Base-by-base conservation (phyloP, 2,888 invertebrate species). In the Scaptomyza flava region DNA sequence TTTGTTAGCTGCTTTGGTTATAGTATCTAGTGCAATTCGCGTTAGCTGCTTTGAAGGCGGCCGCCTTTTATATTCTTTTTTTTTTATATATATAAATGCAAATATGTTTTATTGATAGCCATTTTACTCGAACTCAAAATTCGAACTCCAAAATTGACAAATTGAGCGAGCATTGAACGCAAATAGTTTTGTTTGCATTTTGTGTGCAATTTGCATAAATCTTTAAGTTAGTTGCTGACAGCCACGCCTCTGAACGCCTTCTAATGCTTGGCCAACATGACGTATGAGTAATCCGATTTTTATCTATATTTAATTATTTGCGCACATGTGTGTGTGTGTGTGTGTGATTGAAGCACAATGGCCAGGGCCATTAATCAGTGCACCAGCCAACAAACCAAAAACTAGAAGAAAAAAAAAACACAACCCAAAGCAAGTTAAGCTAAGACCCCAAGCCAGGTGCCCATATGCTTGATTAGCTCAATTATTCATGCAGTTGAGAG, bases 231-330 rank as follows among this genome's bases (percentile, higher is more conserved):
- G 34, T 46, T 64, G 84, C 78, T 84, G 87, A 81, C 87, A 87
- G 79, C 60, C 72, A 62, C 77, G 81, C 77, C 77, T 41, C 77
- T 30, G 12, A n/a, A 34, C 34, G 38, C 30, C 33, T 58, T 48
- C 47, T 42, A 60, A 17, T 58, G 50, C 7, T 23, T 47, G 56
- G 59, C 14, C 75, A 34, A 72, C 77, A 66, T 77, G 72, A 63
- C 70, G 65, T 84, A 81, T 74, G 81, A 87, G 87, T 84, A 87
- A 81, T 81, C 81, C 71, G 81, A 81, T 87, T 80, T 74, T 74
- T 87, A 81, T 81, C 85, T 81, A 87, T 87, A 74, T 78, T 77
- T 81, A 81, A 87, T 84, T 87, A 87, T 81, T 84, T 84, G 70
- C 85, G 65, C 87, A 77, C 67, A 68, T 72, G 17, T 17, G 33